These are phyloP conservation scores for Troides oblongomaculatus DNA, from an alignment of 2,888 invertebrate genomes.

Conservation along the genomic window DNA sequence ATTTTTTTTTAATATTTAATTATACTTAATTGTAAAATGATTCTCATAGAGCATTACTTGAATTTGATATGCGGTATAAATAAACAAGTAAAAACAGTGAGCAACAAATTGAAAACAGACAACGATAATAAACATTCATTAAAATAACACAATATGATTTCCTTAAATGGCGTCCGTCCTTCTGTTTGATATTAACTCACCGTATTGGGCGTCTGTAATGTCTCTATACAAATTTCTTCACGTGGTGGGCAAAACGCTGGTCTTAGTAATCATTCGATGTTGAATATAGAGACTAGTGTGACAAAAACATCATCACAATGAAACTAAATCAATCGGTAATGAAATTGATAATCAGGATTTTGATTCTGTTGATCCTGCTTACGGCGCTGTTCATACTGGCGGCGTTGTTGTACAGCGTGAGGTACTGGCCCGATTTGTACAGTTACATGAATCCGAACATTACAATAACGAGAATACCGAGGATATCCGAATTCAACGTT, in stretches of 20 bases:
- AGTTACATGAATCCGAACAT: constrained; percentile 67
- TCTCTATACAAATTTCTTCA: constrained; percentile 38
- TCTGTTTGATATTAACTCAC: constrained; percentile 35
- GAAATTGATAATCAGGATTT: constrained; percentile 53
- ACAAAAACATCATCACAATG: constrained; percentile 42
- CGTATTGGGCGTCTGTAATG: constrained; percentile 36
- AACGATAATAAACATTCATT: neutral
- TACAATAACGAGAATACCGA: constrained; percentile 66
- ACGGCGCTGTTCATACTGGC: constrained; percentile 59
- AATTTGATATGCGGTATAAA: too few species aligned
- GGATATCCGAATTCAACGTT: constrained; percentile 59
- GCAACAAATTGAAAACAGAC: too few species aligned
- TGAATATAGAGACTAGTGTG: constrained; percentile 29
- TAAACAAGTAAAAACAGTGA: too few species aligned
- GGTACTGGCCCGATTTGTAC: constrained; percentile 68
- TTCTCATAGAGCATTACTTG: too few species aligned
- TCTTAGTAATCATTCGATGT: constrained; percentile 31
- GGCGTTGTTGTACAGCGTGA: constrained; percentile 56
- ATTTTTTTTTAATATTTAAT: too few species aligned
- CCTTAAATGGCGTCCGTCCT: constrained; percentile 31
- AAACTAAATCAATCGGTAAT: constrained; percentile 50
- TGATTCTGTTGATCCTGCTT: constrained; percentile 58
- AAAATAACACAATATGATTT: constrained; percentile 7
- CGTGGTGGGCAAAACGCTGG: neutral
- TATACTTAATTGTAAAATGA: too few species aligned